Conservation (phyloP, 2,797 vertebrate genomes). For the Picus viridis region DNA sequence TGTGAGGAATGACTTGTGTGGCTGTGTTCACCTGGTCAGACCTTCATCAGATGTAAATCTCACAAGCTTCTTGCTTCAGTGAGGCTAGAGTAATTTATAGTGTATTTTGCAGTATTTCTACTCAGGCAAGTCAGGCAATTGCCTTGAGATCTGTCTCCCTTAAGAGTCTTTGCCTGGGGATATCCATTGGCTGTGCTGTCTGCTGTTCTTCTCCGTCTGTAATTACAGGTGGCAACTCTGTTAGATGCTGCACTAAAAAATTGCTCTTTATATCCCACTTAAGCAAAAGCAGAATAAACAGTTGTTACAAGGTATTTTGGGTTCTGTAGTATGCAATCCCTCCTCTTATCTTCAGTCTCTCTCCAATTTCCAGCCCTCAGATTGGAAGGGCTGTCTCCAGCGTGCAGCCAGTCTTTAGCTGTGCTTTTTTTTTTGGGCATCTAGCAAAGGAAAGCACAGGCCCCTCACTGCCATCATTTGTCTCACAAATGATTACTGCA, state of each 20-base stretch:
- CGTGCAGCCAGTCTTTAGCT: neutral
- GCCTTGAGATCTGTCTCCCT: neutral
- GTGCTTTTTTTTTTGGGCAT: neutral
- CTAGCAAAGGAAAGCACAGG: neutral
- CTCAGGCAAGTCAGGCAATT: neutral
- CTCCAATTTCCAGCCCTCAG: neutral
- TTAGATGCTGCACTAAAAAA: neutral
- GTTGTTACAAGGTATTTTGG: neutral
- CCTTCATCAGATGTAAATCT: neutral
- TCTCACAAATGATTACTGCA: neutral
- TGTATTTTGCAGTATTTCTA: neutral
- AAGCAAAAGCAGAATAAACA: neutral
- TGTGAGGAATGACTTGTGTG: neutral
- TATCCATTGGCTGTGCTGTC: neutral
- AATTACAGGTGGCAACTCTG: fast-evolving
- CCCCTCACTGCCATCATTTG: neutral
- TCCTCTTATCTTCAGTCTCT: neutral
- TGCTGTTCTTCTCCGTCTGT: neutral
- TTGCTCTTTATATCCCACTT: neutral
- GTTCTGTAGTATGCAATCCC: neutral
- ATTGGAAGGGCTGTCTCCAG: neutral
- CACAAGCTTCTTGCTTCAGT: neutral
- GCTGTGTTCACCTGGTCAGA: neutral
- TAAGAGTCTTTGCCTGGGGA: neutral
- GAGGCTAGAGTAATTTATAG: neutral